Evolutionary conservation across 2,797 vertebrate genomes (phyloP).

Genomic region (Halcyon smyrnensis): DNA sequence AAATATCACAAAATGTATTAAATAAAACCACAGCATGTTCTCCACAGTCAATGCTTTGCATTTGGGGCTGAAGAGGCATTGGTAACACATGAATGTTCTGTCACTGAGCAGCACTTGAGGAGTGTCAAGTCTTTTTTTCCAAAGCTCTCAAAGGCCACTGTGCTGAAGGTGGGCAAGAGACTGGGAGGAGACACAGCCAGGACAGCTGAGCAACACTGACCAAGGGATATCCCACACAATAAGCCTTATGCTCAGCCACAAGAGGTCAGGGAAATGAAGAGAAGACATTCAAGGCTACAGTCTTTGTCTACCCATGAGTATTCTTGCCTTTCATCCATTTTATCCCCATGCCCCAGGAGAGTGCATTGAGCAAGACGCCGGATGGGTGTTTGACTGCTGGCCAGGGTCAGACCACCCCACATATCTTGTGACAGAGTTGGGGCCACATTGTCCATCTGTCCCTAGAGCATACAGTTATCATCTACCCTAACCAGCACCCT

Average conservation of each 20-base stretch:
- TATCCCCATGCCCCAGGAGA: not conserved
- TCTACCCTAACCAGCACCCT: not conserved
- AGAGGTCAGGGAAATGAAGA: not conserved
- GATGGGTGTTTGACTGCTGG: not conserved
- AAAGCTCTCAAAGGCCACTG: not conserved
- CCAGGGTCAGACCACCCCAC: not conserved
- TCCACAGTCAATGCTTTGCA: not conserved
- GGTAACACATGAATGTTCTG: not conserved
- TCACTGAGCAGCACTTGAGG: not conserved
- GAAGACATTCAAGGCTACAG: accelerated
- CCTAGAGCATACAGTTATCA: not conserved
- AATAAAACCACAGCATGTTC: not conserved
- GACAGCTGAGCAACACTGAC: not conserved
- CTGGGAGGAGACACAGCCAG: not conserved
- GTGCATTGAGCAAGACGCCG: not conserved
- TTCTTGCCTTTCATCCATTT: not conserved
- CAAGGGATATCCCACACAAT: not conserved
- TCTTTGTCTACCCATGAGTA: accelerated
- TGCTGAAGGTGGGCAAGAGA: not conserved
- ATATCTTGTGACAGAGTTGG: not conserved
- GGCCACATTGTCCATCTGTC: not conserved
- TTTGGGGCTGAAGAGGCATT: not conserved
- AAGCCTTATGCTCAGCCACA: not conserved
- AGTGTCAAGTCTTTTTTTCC: not conserved
- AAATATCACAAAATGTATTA: not conserved